Evolutionary conservation across 2,113 vertebrate genomes (phyloP).

Genomic region (Megaleporinus macrocephalus): DNA sequence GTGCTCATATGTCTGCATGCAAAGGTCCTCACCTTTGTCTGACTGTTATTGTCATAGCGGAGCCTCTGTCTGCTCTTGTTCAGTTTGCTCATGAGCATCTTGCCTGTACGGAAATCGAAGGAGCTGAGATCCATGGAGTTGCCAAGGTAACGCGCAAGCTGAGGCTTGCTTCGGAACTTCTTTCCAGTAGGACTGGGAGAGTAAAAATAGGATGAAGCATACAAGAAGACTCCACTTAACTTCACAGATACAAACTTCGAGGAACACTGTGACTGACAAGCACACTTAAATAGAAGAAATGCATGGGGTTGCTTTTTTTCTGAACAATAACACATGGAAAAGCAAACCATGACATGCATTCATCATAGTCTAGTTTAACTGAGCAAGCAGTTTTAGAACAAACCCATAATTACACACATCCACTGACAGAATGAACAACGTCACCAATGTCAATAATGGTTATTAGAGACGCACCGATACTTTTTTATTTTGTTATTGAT

Average conservation of each 20-base stretch:
- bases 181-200: conserved; percentile 92
- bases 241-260: conserved; percentile 8
- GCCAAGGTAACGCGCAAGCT: conserved; percentile 95
- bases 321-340: conserved; percentile 18
- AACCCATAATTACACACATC: conserved; percentile 15
- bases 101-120: conserved; percentile 96
- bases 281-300: conserved; percentile 43
- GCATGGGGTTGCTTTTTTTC: conserved; percentile 32
- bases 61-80: conserved; percentile 95
- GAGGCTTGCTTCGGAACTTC: conserved; percentile 98
- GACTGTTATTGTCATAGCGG: conserved; percentile 93
- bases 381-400: conserved; percentile 4
- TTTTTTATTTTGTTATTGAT: not conserved
- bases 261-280: not conserved
- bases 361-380: conserved; percentile 39
- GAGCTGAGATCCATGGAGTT: conserved; percentile 97
- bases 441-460: conserved; percentile 16
- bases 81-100: conserved; percentile 96
- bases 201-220: conserved; percentile 47
- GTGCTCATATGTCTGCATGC: too few species aligned
- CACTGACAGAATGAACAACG: conserved; percentile 28
- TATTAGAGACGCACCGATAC: conserved; percentile 1
- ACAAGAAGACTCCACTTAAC: not conserved
- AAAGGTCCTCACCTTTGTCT: conserved; percentile 84
- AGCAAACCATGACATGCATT: conserved; percentile 38